Conservation (phyloP, 2,797 vertebrate genomes). For the Anguilla marmorata region DNA sequence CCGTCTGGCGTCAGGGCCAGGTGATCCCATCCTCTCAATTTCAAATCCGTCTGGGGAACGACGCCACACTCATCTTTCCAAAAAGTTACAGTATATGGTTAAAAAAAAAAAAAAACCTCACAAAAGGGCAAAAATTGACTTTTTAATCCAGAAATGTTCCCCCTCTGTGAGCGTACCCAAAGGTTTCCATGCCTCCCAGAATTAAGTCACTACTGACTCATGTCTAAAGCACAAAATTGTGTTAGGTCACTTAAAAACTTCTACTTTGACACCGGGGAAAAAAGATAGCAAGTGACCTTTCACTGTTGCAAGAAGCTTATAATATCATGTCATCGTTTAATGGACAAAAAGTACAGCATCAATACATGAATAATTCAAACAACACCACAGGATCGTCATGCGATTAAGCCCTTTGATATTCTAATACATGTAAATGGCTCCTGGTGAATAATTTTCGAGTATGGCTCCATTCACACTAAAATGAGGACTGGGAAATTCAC, state of each 20-base stretch:
- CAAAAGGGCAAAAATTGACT: not conserved
- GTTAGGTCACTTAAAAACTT: not conserved
- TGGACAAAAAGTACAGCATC: not conserved
- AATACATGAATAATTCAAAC: not conserved
- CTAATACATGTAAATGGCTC: not conserved
- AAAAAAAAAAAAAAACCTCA: not conserved
- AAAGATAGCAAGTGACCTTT: not conserved
- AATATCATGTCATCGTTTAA: not conserved
- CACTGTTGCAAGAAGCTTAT: not conserved
- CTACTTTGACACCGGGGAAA: not conserved
- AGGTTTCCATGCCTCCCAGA: not conserved
- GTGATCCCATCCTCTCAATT: not conserved
- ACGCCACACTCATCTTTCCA: not conserved
- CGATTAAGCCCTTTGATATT: not conserved
- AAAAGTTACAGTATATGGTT: not conserved
- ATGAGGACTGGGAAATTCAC: not conserved
- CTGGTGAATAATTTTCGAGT: not conserved
- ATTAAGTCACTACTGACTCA: not conserved
- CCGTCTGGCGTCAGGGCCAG: not conserved
- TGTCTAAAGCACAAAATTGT: not conserved
- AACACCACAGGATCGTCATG: not conserved
- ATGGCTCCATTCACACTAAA: not conserved
- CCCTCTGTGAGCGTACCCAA: not conserved
- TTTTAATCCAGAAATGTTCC: not conserved
- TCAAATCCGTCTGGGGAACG: constrained; percentile 14